Percentiles rank a stretch among this genome's conserved stretches.
phyloP scores from a whole-genome alignment of 2,888 invertebrate genomes.

The Carabus problematicus region DNA sequence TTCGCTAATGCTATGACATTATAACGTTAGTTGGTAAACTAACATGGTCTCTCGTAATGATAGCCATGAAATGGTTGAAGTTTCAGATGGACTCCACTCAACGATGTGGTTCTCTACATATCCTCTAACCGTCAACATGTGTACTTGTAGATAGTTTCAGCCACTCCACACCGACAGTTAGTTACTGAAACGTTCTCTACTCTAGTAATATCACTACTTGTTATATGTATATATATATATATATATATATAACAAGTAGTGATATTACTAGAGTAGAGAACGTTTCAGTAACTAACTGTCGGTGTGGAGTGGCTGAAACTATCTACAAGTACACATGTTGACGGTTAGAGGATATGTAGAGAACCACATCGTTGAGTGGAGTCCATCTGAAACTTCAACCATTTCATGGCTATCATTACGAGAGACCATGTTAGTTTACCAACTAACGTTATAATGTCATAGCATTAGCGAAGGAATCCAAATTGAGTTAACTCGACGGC shows the following conservation, averaged over 20 bases:
- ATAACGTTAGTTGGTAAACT: slow-evolving; percentile 32
- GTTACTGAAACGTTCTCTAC: too few species aligned
- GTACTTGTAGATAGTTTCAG: too few species aligned
- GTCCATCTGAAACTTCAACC: slow-evolving; percentile 29
- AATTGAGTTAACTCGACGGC: not conserved
- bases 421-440: slow-evolving; percentile 30
- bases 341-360: too few species aligned
- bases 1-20: slow-evolving; percentile 34
- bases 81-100: slow-evolving; percentile 26
- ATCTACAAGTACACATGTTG: too few species aligned
- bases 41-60: slow-evolving; percentile 29
- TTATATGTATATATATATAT: too few species aligned
- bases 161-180: too few species aligned
- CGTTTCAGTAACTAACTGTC: too few species aligned
- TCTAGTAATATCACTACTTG: too few species aligned
- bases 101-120: not conserved
- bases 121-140: too few species aligned
- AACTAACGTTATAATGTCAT: slow-evolving; percentile 33
- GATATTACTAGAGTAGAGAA: too few species aligned
- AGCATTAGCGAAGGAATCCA: slow-evolving; percentile 31
- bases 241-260: too few species aligned
- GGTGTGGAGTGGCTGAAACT: too few species aligned
- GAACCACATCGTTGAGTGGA: slow-evolving; percentile 9
- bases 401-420: slow-evolving; percentile 28
- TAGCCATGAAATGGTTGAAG: slow-evolving; percentile 28